These are phyloP conservation scores for Athalia circularis DNA, from an alignment of 2,888 invertebrate species.

Conservation along the genomic window DNA sequence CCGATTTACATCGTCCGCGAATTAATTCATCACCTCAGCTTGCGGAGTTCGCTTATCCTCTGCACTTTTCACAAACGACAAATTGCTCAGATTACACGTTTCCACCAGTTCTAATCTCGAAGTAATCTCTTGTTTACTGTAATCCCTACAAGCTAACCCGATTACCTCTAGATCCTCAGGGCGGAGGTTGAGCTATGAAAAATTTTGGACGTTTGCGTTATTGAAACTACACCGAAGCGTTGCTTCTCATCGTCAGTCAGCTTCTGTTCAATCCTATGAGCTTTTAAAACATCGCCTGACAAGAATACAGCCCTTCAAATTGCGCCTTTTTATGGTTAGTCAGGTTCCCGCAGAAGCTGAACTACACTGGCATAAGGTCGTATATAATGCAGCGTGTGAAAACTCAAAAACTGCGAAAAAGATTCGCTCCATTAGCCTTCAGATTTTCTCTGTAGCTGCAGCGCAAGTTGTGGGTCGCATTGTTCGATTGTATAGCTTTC, in stretches of 20 bases:
- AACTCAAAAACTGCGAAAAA: conserved; percentile 56
- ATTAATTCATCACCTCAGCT: too few relatives aligned
- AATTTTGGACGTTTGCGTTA: background rate
- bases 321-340: too few relatives aligned
- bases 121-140: conserved; percentile 62
- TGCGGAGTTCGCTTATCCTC: conserved; percentile 7
- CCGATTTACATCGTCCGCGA: background rate
- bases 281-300: too few relatives aligned
- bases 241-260: too few relatives aligned
- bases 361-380: background rate
- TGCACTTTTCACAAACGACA: background rate
- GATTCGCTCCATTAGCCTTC: conserved; percentile 65
- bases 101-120: conserved; percentile 31
- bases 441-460: conserved; percentile 58
- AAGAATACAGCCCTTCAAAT: too few relatives aligned
- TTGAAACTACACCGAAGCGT: too few relatives aligned
- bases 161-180: conserved; percentile 53
- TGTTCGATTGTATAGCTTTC: conserved; percentile 47
- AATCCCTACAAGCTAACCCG: conserved; percentile 56
- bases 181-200: background rate
- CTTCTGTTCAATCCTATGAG: too few relatives aligned
- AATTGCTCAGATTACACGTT: conserved; percentile 29
- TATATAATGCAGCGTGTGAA: conserved; percentile 64
- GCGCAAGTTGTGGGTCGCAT: conserved; percentile 57
- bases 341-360: background rate